These are phyloP conservation scores for Rhincodon typus DNA, from an alignment of 2,797 vertebrate species.

Conservation along the genomic window DNA sequence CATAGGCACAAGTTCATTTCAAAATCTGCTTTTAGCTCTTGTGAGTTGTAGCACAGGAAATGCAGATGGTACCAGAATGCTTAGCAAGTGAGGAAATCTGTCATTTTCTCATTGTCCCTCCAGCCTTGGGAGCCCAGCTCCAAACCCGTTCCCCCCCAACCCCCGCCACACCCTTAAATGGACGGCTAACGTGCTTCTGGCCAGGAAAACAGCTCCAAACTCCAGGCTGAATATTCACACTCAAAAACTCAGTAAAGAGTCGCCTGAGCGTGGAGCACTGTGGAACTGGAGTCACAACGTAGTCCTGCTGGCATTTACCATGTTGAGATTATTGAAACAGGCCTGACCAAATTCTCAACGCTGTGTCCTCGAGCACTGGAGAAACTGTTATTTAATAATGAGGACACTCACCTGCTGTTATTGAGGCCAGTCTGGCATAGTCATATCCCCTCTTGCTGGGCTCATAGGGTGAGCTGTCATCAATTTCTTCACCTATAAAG, in stretches of 20 bases:
- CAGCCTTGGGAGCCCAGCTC: not conserved
- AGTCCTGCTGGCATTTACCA: not conserved
- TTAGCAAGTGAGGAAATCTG: not conserved
- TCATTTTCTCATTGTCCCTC: not conserved
- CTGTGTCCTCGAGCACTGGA: not conserved
- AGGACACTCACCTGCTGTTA: conserved; percentile 71
- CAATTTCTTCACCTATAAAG: conserved; percentile 68
- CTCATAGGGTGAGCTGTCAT: conserved; percentile 80
- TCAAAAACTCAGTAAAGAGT: not conserved
- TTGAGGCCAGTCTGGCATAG: conserved; percentile 82
- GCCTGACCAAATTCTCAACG: not conserved
- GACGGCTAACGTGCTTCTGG: not conserved
- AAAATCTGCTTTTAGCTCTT: not conserved
- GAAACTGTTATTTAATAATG: not conserved
- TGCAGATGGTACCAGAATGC: not conserved
- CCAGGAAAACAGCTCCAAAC: not conserved
- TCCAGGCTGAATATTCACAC: not conserved
- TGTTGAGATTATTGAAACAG: not conserved
- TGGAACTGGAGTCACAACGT: not conserved
- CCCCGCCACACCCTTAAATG: not conserved
- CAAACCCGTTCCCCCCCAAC: too few relatives aligned
- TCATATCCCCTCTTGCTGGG: conserved; percentile 74
- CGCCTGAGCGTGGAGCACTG: not conserved
- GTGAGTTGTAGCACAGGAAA: not conserved
- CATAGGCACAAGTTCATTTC: not conserved